These are phyloP conservation scores for Datnioides undecimradiatus DNA, from an alignment of 2,113 vertebrate genomes.

Conservation along the genomic window DNA sequence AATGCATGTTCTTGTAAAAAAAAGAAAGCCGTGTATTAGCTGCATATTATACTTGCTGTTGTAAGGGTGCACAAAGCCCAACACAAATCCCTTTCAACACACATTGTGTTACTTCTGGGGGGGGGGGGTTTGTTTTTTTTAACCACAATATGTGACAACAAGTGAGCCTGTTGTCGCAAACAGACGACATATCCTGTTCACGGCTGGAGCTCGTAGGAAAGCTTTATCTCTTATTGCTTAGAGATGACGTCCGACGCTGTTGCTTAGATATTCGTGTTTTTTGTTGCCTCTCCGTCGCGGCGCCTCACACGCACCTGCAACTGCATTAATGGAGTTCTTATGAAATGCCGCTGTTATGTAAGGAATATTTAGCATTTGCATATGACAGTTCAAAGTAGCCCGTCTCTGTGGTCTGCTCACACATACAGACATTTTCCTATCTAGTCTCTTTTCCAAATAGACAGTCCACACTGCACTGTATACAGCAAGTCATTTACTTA, in stretches of 20 bases:
- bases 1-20: not conserved
- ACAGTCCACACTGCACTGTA: slow-evolving; percentile 27
- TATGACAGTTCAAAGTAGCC: slow-evolving; percentile 37
- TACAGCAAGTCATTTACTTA: slow-evolving; percentile 17
- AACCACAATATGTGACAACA: not conserved
- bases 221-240: slow-evolving; percentile 10
- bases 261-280: slow-evolving; percentile 36
- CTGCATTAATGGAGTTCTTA: not conserved
- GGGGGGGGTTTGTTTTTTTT: too few relatives aligned
- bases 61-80: not conserved
- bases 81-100: not conserved
- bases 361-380: slow-evolving; percentile 24
- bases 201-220: not conserved
- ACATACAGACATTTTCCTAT: slow-evolving; percentile 7
- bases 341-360: slow-evolving; percentile 12
- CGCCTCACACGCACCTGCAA: not conserved
- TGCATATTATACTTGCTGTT: not conserved
- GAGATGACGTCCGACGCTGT: slow-evolving; percentile 25
- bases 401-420: slow-evolving; percentile 24
- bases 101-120: too few relatives aligned
- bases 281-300: not conserved
- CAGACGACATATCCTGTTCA: not conserved
- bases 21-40: not conserved
- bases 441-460: slow-evolving; percentile 21
- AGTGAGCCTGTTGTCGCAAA: not conserved